Evolutionary conservation across 2,113 vertebrate species (phyloP), one percentile per base, ranked within the genome.

Genomic region (Toxotes jaculatrix): DNA sequence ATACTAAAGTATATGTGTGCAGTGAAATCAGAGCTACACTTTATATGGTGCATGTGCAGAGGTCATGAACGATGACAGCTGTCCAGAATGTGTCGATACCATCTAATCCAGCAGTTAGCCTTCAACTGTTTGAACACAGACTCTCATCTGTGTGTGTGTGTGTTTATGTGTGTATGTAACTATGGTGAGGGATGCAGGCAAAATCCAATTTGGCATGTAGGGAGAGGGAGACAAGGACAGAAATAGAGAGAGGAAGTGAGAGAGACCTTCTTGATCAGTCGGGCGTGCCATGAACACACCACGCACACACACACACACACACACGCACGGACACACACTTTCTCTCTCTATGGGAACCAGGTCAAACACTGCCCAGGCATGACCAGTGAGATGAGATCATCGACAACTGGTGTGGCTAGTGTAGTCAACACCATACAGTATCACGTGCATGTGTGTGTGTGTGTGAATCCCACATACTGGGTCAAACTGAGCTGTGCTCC

Each of bases 371-470:
- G 57, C 42, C 62, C 19, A n/a, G 67, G 73, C 27, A 71, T 68
- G 83, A 82, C 80, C 75, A 80, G 55, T 40, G 78, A 74, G 78
- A 88, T 89, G 85, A 88, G 75, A 77, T 89, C 83, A 88, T 80
- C 75, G 62, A 82, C 89, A 84, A 89, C 63, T 89, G 80, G 80
- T 82, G 84, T 32, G 10, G 45, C 77, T 67, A 80, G 56, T 72
- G 78, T 32, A 45, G 65, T 80, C 68, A 68, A 83, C 66, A 61
- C 34, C 21, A 49, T 42, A 21, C 76, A 63, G 21, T 12, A 36
- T 77, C 55, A 61, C 5, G 31, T 78, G 74, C 51, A 31, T 57
- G 11, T 31, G 31, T 65, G 49, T 77, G 74, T 56, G 61, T 75
- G 47, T 53, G 74, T 76, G 74, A 27, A 27, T 27, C 27, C 68